Evolutionary conservation across 1,140 invertebrate genomes (phyloP).

Genomic region (Drosophila bipectinata): DNA sequence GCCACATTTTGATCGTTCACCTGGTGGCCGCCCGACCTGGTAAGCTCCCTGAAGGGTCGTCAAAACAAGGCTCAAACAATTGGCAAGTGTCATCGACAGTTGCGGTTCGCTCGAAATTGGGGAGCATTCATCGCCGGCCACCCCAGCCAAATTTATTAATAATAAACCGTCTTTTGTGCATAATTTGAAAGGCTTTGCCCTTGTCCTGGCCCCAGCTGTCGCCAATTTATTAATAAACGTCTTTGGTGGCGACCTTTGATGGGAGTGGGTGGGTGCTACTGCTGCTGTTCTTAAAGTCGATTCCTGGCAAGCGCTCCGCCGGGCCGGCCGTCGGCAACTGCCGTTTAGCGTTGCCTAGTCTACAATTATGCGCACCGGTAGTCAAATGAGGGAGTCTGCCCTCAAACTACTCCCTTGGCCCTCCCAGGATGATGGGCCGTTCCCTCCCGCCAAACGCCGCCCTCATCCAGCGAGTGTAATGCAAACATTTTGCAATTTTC

Average conservation of each 20-base stretch:
- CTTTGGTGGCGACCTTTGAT: constrained; percentile 10
- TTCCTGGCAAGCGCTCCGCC: constrained; percentile 44
- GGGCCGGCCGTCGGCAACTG: constrained; percentile 49
- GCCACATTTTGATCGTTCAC: not conserved
- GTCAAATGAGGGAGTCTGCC: constrained; percentile 53
- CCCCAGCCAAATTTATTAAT: constrained; percentile 55
- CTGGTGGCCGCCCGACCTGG: not conserved
- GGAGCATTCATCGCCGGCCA: not conserved
- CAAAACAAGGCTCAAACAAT: constrained; percentile 20
- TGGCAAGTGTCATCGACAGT: constrained; percentile 53
- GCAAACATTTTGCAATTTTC: constrained; percentile 80
- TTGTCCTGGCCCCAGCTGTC: constrained; percentile 14
- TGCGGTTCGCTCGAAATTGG: constrained; percentile 24
- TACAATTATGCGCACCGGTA: constrained; percentile 75
- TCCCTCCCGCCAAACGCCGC: not conserved
- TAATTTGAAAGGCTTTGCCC: constrained; percentile 44
- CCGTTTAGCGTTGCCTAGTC: constrained; percentile 70
- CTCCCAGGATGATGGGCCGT: not conserved
- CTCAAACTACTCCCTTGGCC: not conserved
- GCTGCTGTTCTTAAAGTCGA: constrained; percentile 58
- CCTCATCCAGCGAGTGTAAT: constrained; percentile 27
- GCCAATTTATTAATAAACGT: constrained; percentile 51
- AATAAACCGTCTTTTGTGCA: constrained; percentile 73
- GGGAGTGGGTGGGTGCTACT: constrained; percentile 3
- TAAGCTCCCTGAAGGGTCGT: not conserved